Base-by-base conservation (phyloP, 2,113 vertebrate genomes). In the Scartelaos histophorus region DNA sequence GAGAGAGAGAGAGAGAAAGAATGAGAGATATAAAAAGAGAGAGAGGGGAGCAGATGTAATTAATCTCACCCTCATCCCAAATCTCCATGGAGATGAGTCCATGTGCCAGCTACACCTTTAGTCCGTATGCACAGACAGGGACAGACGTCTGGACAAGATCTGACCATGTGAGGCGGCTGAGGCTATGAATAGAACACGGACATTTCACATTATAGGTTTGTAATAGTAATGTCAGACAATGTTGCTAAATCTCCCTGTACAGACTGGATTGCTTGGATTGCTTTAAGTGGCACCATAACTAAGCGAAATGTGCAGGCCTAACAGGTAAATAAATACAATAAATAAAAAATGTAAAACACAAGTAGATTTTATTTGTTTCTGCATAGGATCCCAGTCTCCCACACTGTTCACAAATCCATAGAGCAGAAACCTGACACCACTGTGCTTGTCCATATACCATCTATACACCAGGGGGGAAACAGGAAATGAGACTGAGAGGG, bases 41-140 rank as follows among this genome's bases (percentile, higher is more conserved):
- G 9, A 74, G 75, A 62, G 66, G 65, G 47, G 79, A 53, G 7
- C 56, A 78, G 77, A 79, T 64, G 67, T 85, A 88, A 91, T 91
- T 90, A 90, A 82, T 67, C 67, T 84, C 78, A 81, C 83, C 87
- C 86, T 92, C 88, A 80, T 81, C 82, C 70, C 74, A 78, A 73
- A 90, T 92, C 89, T 84, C 92, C 90, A 91, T 92, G 91, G 93
- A 88, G 91, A 93, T 72, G 77, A 67, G 80, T 72, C 86, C 82
- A 88, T 84, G 76, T 82, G 83, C 75, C 81, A 79, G 87, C 75
- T 75, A 78, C 81, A 87, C 74, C 81, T 89, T 83, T 53, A 53
- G 49, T 73, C 70, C 83, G 85, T 86, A 75, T 3, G 13, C 88
- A 86, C 74, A 70, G 38, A 49, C 65, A 84, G 73, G 70, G 79